Percentiles rank a stretch among this genome's conserved stretches.
These are phyloP conservation scores for Asteroscopus sphinx DNA, from an alignment of 2,888 invertebrate species.

Conservation along the genomic window DNA sequence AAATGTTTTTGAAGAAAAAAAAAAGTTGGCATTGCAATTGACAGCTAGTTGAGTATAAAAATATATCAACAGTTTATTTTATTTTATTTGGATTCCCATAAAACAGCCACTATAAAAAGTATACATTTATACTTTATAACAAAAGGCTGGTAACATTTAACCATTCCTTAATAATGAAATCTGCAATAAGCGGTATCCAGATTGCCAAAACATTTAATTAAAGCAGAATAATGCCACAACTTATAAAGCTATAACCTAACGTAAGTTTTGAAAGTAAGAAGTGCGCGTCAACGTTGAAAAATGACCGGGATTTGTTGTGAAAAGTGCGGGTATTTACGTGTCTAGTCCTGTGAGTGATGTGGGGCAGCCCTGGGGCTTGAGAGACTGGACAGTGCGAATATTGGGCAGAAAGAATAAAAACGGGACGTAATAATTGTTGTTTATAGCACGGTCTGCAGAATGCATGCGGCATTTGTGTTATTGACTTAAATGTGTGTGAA, in stretches of 20 bases:
- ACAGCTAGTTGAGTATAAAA: too few relatives aligned
- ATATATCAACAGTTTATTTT: too few relatives aligned
- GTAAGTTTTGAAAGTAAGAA: constrained; percentile 20
- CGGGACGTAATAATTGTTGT: constrained; percentile 21
- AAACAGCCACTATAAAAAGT: too few relatives aligned
- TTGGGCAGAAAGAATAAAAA: constrained; percentile 32
- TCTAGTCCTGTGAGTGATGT: constrained; percentile 42
- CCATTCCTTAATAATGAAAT: background rate
- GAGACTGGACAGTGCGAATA: constrained; percentile 27
- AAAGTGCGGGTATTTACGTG: constrained; percentile 40
- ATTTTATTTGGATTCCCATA: too few relatives aligned
- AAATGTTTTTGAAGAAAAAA: too few relatives aligned
- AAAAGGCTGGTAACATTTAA: background rate
- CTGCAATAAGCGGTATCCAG: background rate
- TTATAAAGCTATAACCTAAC: constrained; percentile 31
- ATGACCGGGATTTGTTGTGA: constrained; percentile 42
- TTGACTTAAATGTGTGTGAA: constrained; percentile 13
- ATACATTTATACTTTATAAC: too few relatives aligned
- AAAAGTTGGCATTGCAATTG: too few relatives aligned
- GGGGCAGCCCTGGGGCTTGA: constrained; percentile 38
- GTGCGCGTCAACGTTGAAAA: constrained; percentile 35
- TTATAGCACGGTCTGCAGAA: constrained; percentile 28
- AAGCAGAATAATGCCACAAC: constrained; percentile 29
- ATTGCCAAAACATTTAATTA: background rate
- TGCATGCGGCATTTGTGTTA: constrained; percentile 5